Base-by-base conservation (phyloP, 2,888 invertebrate genomes). In the Cenopis cana region DNA sequence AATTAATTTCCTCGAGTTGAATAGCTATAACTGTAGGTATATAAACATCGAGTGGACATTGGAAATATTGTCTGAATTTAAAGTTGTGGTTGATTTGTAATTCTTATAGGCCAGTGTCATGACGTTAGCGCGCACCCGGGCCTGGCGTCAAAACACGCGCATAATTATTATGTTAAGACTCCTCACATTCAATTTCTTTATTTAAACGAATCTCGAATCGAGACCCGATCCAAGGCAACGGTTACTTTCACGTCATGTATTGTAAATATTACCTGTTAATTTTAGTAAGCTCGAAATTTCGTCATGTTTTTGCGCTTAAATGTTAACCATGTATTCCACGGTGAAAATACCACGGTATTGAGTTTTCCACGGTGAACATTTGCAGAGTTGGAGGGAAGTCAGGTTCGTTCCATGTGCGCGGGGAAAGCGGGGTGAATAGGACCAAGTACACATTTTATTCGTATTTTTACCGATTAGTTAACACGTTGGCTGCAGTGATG, bases 1-100 rank as follows among this genome's bases (percentile, higher is more conserved):
- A 24, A 24, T 24, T 54, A 1, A 14, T 14, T 41, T 59, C 6
- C 38, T 14, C 20, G 20, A 61, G 17, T 61, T 49, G 49, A 49
- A 61, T 50, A n/a, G 61, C 49, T 33, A 49, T 33, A 33, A 50
- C 18, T 24, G 33, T 50, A 33, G 4, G 24, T 61, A 61, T 50
- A 50, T 17, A 17, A 17, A 12, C 60, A 61, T 50, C 18, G 61
- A 33, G 50, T 17, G 61, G 29, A 61, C 60, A 61, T 61, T 49
- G 80, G 77, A 81, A 81, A 82, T 78, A 81, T 38, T 12, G 17
- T 11, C 61, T 82, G 82, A 83, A 81, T 82, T 82, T 82, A 79
- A 82, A 81, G 79, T 75, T 68, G 64, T 33, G 10, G 24, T 33
- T 69, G 72, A 84, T 83, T 83, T 83, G 82, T 80, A 82, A 83